Percentiles rank a stretch among this genome's conserved stretches.
Conservation (phyloP, 1,140 invertebrate genomes). For the Panonychus citri region DNA sequence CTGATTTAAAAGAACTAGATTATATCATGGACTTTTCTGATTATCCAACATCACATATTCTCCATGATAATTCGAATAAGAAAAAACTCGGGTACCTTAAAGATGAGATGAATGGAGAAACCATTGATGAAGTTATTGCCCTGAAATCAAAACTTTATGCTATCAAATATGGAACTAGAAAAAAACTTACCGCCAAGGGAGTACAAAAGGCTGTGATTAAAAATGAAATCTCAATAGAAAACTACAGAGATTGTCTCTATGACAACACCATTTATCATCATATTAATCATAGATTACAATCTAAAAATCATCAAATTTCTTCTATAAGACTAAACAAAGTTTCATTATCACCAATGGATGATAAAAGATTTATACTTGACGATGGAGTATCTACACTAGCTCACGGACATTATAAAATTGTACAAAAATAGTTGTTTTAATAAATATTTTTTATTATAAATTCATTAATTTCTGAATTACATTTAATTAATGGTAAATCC, state of each 20-base stretch:
- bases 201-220: not conserved
- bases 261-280: not conserved
- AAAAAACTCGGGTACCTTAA: conserved; percentile 28
- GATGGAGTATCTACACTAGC: not conserved
- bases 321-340: not conserved
- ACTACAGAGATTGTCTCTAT: not conserved
- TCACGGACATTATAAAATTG: not conserved
- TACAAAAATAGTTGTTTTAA: not conserved
- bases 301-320: not conserved
- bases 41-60: conserved; percentile 11
- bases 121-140: conserved; percentile 23
- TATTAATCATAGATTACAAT: not conserved
- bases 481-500: not conserved
- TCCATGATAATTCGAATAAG: conserved; percentile 20
- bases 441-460: not conserved
- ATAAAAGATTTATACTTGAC: not conserved
- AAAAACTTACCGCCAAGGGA: not conserved
- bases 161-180: not conserved
- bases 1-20: conserved; percentile 11
- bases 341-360: not conserved
- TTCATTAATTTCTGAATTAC: not conserved
- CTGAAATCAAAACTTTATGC: conserved; percentile 20
- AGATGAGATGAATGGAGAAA: conserved; percentile 24
- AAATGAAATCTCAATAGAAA: not conserved
- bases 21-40: conserved; percentile 12